Evolutionary conservation across 2,113 vertebrate species (phyloP).

Genomic region (Sporophila hypoxantha): DNA sequence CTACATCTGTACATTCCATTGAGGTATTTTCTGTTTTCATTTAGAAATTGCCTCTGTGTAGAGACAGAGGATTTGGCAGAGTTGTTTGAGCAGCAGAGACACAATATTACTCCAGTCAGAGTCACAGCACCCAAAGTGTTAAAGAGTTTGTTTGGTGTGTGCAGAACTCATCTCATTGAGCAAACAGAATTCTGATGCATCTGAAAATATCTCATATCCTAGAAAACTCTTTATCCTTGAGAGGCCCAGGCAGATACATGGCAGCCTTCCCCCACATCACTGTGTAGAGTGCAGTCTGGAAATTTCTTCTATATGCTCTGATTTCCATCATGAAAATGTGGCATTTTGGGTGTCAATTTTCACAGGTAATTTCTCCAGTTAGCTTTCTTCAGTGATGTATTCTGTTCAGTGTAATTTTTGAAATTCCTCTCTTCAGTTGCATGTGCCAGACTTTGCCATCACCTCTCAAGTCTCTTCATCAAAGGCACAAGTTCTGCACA

Average conservation of each 20-base stretch:
- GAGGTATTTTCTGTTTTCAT: background rate
- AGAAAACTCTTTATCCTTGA: background rate
- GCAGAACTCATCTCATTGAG: background rate
- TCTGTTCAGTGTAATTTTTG: background rate
- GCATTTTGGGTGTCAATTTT: background rate
- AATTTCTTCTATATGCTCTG: background rate
- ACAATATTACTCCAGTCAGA: background rate
- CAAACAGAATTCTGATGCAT: background rate
- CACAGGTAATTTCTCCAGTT: background rate
- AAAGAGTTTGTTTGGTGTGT: background rate
- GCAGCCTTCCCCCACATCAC: background rate
- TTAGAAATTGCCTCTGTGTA: background rate
- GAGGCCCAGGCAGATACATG: background rate
- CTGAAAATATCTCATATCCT: background rate
- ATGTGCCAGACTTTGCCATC: background rate
- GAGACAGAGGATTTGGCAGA: background rate
- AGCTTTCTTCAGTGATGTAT: background rate
- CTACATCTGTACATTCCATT: background rate
- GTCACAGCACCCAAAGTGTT: background rate
- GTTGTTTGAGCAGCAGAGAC: background rate
- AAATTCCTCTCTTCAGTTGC: rapidly evolving
- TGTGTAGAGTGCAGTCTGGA: background rate
- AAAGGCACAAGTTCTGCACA: background rate
- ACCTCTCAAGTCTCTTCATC: background rate
- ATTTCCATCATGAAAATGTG: background rate